Base-by-base conservation (phyloP, 2,797 vertebrate species). In the Pseudochirops cupreus region DNA sequence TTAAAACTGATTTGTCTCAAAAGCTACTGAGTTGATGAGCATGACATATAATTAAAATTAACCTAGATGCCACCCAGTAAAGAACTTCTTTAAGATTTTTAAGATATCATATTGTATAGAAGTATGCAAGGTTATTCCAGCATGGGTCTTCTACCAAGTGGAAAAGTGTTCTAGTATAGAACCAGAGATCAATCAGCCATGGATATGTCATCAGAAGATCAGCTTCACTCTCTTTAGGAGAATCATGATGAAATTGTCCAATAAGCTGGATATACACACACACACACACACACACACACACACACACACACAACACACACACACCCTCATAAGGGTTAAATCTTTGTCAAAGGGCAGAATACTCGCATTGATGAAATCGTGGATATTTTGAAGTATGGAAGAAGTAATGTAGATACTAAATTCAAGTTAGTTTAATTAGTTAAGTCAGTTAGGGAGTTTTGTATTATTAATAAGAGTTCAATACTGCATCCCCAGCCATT, bases 1-100 rank as follows among this genome's bases (percentile, higher is more conserved):
- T 97, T 98, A 95, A 98, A 97, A 98, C 95, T 95, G 0, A 97
- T 98, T 98, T 97, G 1, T 97, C 93, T 98, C 97, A 97, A 97
- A 97, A 94, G 46, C 31, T 97, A 92, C 54, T 94, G 11, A 53
- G 53, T 91, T 0, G 2, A 92, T 94, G 94, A 96, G 97, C 92
- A 91, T 94, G 96, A 95, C 26, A 96, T 93, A 94, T 74, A 97
- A 90, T 93, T 95, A n/a, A 97, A 98, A 97, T 96, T 97, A 98
- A 95, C 91, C 58, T 95, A 29, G n/a, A 91, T 95, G 12, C 90
- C 62, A 1, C 21, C n/a, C 16, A 74, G 21, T 18, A 74, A 67
- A n/a, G 33, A 74, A 2, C 11, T 62, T 14, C 12, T n/a, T 62
- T 74, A 74, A 39, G 59, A 39, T 5, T 0, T 62, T n/a, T n/a